Percentiles rank a stretch among this genome's conserved stretches.
phyloP scores from a whole-genome alignment of 1,140 invertebrate species.

The Lethrus apterus region DNA sequence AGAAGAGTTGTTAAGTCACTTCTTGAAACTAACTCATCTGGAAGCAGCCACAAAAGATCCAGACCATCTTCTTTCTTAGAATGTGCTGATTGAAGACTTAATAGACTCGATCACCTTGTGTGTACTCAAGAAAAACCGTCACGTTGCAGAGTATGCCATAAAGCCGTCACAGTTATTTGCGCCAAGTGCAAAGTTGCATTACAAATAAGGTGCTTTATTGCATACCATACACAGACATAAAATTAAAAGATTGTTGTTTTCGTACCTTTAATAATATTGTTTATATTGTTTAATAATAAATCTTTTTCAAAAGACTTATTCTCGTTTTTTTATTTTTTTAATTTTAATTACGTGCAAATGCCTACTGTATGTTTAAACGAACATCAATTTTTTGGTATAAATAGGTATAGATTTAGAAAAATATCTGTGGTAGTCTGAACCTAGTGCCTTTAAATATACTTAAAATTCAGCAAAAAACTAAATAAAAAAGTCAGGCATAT shows the following conservation, averaged over 20 bases:
- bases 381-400: too few relatives aligned
- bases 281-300: too few relatives aligned
- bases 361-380: constrained; percentile 10
- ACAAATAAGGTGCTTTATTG: constrained; percentile 6
- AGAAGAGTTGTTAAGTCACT: constrained; percentile 10
- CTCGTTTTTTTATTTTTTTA: too few relatives aligned
- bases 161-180: constrained; percentile 7
- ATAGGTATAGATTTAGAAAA: too few relatives aligned
- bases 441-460: too few relatives aligned
- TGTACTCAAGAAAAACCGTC: constrained; percentile 13
- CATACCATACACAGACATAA: constrained; percentile 8
- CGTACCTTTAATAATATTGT: too few relatives aligned
- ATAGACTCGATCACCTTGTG: constrained; percentile 11
- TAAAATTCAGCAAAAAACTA: too few relatives aligned
- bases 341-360: constrained; percentile 2
- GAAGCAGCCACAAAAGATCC: too few relatives aligned
- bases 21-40: background rate
- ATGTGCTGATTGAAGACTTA: background rate
- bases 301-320: too few relatives aligned
- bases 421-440: too few relatives aligned
- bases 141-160: constrained; percentile 10
- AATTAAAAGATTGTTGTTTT: constrained; percentile 4
- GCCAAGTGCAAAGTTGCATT: constrained; percentile 8
- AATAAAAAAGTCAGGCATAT: too few relatives aligned
- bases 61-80: background rate